phyloP scores from a whole-genome alignment of 2,888 invertebrate species.

The Palloptera scutellata region DNA sequence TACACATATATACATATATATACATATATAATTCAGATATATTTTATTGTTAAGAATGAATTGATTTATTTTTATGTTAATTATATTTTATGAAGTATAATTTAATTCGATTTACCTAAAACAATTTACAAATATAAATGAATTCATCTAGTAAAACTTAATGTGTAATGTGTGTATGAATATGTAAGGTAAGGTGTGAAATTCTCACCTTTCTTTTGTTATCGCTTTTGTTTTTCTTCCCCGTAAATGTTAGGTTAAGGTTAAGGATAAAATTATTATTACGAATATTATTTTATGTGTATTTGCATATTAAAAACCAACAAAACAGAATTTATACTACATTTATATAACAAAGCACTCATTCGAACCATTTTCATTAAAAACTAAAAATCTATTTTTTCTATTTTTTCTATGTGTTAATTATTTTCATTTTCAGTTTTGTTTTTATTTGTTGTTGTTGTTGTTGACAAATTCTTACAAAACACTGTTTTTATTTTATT shows the following conservation, averaged over 20 bases:
- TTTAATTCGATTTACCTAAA: conserved; percentile 61
- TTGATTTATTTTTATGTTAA: conserved; percentile 51
- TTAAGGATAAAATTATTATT: conserved; percentile 7
- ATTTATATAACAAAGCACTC: no score
- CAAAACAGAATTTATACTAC: no score
- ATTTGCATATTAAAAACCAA: not conserved
- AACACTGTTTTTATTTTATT: not conserved
- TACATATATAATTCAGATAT: conserved; percentile 56
- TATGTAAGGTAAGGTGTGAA: not conserved
- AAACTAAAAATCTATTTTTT: not conserved
- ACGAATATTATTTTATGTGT: conserved; percentile 11
- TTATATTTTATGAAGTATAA: conserved; percentile 39
- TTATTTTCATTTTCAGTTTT: conserved; percentile 8
- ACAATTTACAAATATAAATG: conserved; percentile 46
- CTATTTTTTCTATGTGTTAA: conserved; percentile 4
- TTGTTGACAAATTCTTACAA: not conserved
- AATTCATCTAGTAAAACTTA: conserved; percentile 46
- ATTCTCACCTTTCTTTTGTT: no score
- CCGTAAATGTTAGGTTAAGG: conserved; percentile 29
- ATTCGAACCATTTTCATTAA: no score
- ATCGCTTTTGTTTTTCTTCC: conserved; percentile 25
- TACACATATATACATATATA: not conserved
- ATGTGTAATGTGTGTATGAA: conserved; percentile 29
- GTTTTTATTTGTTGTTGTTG: not conserved
- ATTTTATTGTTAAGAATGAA: conserved; percentile 61